These are phyloP conservation scores for Auanema sp. DNA, from an alignment of 2,888 invertebrate species.

Conservation along the genomic window DNA sequence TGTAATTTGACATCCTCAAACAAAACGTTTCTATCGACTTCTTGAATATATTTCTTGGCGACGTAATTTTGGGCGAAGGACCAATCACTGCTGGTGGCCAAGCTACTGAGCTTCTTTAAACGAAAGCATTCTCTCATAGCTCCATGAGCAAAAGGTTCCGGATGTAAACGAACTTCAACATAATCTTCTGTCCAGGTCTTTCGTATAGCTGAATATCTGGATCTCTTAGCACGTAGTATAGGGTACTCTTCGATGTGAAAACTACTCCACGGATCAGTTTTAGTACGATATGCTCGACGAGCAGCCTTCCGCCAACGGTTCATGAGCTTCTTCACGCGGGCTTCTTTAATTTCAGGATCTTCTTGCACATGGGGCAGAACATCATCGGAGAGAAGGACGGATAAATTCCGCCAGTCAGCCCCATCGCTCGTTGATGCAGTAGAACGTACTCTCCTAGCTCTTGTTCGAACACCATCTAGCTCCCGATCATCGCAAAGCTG, in stretches of 20 bases:
- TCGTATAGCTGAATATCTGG: constrained; percentile 69
- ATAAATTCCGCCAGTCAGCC: constrained; percentile 25
- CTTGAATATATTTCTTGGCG: constrained; percentile 68
- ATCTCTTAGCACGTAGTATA: constrained; percentile 66
- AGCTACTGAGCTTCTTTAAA: constrained; percentile 67
- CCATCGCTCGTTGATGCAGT: constrained; percentile 18
- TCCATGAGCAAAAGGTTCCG: constrained; percentile 69
- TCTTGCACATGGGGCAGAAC: constrained; percentile 7
- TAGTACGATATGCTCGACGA: constrained; percentile 42
- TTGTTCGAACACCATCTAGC: not conserved
- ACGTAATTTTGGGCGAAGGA: constrained; percentile 69
- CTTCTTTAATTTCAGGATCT: constrained; percentile 10
- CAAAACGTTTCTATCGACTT: constrained; percentile 68
- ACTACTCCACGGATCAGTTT: constrained; percentile 68
- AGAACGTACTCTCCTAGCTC: constrained; percentile 20
- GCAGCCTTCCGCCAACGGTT: constrained; percentile 43
- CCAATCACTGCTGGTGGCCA: constrained; percentile 67
- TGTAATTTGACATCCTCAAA: constrained; percentile 71
- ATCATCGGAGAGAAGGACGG: constrained; percentile 19
- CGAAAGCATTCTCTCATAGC: constrained; percentile 71
- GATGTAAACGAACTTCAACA: constrained; percentile 65
- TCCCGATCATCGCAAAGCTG: not conserved
- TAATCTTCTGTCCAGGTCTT: constrained; percentile 69
- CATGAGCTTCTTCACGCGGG: constrained; percentile 35
- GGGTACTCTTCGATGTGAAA: constrained; percentile 67